Evolutionary conservation across 2,113 vertebrate genomes (phyloP).

Genomic region (Nanorana parkeri): DNA sequence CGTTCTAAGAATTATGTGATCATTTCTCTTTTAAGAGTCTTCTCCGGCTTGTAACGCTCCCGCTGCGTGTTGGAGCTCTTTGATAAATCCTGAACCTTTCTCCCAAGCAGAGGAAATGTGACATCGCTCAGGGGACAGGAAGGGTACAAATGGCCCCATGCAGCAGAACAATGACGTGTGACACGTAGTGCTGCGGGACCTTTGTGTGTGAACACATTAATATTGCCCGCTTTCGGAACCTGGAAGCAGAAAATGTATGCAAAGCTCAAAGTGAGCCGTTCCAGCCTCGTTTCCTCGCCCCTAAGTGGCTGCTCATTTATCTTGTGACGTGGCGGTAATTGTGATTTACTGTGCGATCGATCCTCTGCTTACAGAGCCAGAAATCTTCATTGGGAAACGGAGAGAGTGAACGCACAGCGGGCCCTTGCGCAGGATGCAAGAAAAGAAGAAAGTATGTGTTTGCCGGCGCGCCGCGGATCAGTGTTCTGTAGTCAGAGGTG

Average conservation of each 20-base stretch:
- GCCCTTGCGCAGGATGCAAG: background rate
- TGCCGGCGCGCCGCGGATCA: no score
- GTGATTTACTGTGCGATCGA: conserved; percentile 34
- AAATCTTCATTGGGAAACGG: background rate
- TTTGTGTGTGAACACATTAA: conserved; percentile 41
- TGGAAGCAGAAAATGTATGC: conserved; percentile 25
- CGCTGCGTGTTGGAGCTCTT: no score
- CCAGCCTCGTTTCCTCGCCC: conserved; percentile 10
- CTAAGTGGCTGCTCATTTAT: conserved; percentile 16
- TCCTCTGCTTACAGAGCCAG: conserved; percentile 12
- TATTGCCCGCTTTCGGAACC: no score
- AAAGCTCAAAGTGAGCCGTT: conserved; percentile 10
- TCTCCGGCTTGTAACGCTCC: no score
- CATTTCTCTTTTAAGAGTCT: no score
- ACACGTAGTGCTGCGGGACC: conserved; percentile 7
- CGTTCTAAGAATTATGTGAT: no score
- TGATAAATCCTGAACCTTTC: background rate
- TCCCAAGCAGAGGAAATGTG: conserved; percentile 27
- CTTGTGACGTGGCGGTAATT: background rate
- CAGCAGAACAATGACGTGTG: conserved; percentile 37
- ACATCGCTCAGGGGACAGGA: background rate
- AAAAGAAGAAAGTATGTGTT: no score
- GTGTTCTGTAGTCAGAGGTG: no score
- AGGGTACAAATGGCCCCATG: background rate
- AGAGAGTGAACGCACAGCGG: conserved; percentile 14